A percentile compares a stretch with the other conserved stretches of the same genome.
phyloP scores from a whole-genome alignment of 2,888 invertebrate species.

The Dicroscelio sp. region DNA sequence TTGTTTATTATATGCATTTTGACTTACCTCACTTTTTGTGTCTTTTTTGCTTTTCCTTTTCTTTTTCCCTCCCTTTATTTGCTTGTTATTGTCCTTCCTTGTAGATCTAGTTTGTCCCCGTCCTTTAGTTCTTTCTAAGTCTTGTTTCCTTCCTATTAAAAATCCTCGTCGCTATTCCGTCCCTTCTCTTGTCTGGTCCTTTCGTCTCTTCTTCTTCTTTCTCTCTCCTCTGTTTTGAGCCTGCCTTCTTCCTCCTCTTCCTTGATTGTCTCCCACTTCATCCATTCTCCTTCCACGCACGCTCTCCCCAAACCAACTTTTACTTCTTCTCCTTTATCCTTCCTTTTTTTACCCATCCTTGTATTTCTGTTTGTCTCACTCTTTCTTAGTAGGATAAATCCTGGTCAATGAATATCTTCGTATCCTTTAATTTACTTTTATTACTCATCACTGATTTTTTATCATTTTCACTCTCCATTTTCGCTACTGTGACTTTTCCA shows the following conservation, averaged over 20 bases:
- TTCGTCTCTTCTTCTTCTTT: slow-evolving; percentile 3
- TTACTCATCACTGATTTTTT: slow-evolving; percentile 16
- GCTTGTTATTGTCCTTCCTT: neutral
- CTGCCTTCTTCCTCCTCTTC: neutral
- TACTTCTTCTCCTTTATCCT: neutral
- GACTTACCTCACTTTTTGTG: neutral
- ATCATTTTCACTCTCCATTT: slow-evolving; percentile 1
- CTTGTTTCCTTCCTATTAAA: neutral
- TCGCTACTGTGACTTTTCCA: neutral
- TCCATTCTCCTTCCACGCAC: neutral
- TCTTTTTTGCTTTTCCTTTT: neutral
- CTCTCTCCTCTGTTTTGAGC: neutral
- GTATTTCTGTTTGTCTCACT: slow-evolving; percentile 19
- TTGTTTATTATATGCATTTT: neutral
- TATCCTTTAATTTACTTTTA: slow-evolving; percentile 11
- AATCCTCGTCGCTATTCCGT: neutral
- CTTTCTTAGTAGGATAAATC: slow-evolving; percentile 4
- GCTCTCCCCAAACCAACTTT: slow-evolving; percentile 33
- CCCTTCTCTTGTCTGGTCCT: neutral
- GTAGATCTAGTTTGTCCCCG: neutral
- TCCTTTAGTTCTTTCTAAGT: neutral
- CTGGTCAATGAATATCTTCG: neutral
- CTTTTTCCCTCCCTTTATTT: neutral
- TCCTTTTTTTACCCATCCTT: slow-evolving; percentile 26
- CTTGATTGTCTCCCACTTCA: slow-evolving; percentile 17